Percentiles rank a stretch among this genome's conserved stretches.
These are phyloP conservation scores for Parauchenoglanis punctatus DNA, from an alignment of 2,797 vertebrate species.

Conservation along the genomic window DNA sequence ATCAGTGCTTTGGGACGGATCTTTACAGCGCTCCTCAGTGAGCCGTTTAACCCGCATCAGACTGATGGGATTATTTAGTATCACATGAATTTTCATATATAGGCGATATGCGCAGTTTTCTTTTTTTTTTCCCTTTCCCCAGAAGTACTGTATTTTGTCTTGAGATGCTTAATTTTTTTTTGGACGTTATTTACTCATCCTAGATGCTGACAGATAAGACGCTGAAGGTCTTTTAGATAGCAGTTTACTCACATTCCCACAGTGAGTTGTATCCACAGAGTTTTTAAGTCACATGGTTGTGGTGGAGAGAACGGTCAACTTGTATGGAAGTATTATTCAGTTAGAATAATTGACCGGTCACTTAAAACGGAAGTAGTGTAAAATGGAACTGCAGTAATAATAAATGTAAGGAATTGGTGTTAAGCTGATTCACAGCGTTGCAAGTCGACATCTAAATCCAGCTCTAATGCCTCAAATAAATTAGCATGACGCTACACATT, in stretches of 20 bases:
- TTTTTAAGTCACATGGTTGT: neutral
- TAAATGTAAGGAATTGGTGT: neutral
- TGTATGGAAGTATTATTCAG: no score
- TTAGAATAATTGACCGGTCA: neutral
- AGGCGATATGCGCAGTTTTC: neutral
- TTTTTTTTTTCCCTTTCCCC: neutral
- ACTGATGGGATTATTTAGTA: neutral
- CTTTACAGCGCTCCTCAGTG: neutral
- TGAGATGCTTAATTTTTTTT: neutral
- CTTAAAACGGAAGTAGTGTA: neutral
- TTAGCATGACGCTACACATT: neutral
- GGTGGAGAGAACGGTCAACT: neutral
- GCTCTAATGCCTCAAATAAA: no score
- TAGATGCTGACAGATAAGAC: neutral
- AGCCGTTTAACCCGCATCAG: neutral
- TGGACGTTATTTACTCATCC: neutral
- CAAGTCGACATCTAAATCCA: neutral
- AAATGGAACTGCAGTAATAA: no score
- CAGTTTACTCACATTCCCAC: neutral
- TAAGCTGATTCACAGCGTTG: neutral
- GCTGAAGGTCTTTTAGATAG: no score
- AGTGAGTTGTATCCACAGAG: neutral
- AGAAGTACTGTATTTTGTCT: neutral
- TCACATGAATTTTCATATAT: neutral
- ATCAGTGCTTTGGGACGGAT: neutral